Conservation (phyloP, 1,140 invertebrate species). For the Rhopalosiphum padi region DNA sequence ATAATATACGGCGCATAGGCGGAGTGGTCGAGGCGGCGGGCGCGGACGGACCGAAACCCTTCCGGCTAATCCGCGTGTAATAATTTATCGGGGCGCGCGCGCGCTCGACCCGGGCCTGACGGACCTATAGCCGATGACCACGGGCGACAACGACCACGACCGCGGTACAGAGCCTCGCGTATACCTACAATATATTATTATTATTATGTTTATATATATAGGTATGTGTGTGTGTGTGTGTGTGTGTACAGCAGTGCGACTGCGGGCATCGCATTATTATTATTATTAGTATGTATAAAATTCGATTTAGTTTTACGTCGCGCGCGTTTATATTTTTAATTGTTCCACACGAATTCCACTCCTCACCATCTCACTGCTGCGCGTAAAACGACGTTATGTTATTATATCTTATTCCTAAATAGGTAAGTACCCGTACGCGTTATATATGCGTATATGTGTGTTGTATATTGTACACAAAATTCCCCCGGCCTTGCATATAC, state of each 20-base stretch:
- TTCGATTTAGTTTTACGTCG: constrained; percentile 39
- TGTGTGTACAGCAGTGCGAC: not conserved
- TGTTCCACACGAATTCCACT: not conserved
- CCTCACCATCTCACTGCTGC: not conserved
- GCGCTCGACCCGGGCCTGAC: not conserved
- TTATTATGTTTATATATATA: not conserved
- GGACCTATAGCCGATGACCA: constrained; percentile 29
- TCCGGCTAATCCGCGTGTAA: constrained; percentile 34
- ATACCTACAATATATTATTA: not conserved
- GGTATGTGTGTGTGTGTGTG: not conserved
- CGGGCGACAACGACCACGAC: constrained; percentile 23
- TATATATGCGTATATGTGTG: no score
- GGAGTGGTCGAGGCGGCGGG: not conserved
- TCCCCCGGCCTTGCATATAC: no score
- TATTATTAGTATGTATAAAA: not conserved
- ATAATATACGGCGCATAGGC: not conserved
- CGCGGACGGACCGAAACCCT: constrained; percentile 30
- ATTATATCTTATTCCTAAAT: no score
- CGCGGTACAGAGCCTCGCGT: not conserved
- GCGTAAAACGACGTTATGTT: not conserved
- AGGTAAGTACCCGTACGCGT: no score
- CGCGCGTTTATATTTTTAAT: not conserved
- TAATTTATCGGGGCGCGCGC: constrained; percentile 41
- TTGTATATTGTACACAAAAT: no score
- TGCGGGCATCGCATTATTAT: not conserved